Base-by-base conservation (phyloP, 64 coral and sea anemone species). In the Dendronephthya gigantea region DNA sequence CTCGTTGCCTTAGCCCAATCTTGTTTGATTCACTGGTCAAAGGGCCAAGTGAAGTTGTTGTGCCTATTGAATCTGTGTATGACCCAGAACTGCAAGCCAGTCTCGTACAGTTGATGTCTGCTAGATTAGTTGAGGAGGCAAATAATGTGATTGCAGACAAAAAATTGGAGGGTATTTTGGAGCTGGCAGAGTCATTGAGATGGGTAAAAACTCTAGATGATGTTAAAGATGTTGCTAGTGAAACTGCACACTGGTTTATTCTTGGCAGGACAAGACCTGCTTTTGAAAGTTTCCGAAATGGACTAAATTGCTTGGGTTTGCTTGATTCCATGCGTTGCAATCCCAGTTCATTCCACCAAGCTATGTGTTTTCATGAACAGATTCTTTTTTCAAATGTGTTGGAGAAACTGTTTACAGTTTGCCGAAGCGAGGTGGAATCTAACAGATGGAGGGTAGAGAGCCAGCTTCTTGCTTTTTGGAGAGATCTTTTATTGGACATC, bases 381-480 rank as follows among this genome's bases (percentile, higher is more conserved):
- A 27, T 27, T 74, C n/a, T 74, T 74, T 74, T 1, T 30, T 27
- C 68, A 30, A 29, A 74, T 27, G 31, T 27, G 22, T 30, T 74
- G 22, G 68, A 74, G 13, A 35, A 27, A 19, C 68, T 74, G 22
- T 74, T 74, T 27, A 35, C 33, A 30, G 68, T 74, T 13, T 13
- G 25, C 68, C 22, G 68, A 74, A 74, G 68, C 23, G 23, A 74
- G 25, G 25, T 25, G 31, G 68, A 35, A 74, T 74, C 68, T 12
- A 74, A 74, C 33, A 74, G 68, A 74, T 74, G 68, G 68, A 29
- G 31, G 31, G n/a, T 74, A 12, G 3, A 74, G 25, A 74, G 31
- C 68, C 22, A 74, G 33, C n/a, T 74, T 28, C 68, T 74, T 74
- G 68, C 14, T 74, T 74, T 74, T 74, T 74, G 68, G 68, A 74